Conservation (phyloP, 2,113 vertebrate genomes). For the Callopanchax toddi region DNA sequence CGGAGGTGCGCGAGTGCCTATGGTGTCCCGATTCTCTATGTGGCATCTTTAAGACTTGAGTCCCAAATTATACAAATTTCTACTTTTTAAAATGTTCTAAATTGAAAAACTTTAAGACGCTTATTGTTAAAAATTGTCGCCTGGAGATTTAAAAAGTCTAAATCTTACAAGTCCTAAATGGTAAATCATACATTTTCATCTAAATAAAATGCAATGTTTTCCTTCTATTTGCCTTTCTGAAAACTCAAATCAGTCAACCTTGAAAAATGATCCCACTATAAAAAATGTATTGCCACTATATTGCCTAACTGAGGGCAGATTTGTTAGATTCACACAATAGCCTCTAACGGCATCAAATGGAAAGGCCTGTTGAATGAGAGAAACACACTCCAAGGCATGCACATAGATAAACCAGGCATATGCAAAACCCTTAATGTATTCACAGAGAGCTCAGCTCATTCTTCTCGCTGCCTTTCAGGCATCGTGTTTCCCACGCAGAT, state of each 20-base stretch:
- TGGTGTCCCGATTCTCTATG: no score
- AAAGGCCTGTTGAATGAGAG: conserved; percentile 1
- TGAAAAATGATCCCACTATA: background rate
- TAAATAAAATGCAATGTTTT: background rate
- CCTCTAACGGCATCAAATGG: conserved; percentile 25
- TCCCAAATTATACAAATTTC: no score
- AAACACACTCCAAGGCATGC: background rate
- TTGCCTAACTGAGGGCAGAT: background rate
- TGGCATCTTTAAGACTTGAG: no score
- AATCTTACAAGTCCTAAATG: no score
- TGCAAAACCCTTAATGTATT: conserved; percentile 36
- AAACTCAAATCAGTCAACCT: background rate
- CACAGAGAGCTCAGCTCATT: conserved; percentile 23
- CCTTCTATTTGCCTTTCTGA: conserved; percentile 2
- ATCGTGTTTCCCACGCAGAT: conserved; percentile 50
- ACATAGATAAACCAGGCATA: conserved; percentile 1
- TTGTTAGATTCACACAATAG: conserved; percentile 51
- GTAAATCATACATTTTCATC: no score
- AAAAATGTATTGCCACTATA: background rate
- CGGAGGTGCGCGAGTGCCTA: no score
- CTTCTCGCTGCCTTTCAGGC: conserved; percentile 51
- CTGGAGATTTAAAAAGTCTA: no score
- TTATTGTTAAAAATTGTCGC: no score
- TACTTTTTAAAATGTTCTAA: no score
- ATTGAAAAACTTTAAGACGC: no score